Evolutionary conservation across 2,113 vertebrate species (phyloP), one percentile per base, ranked within the genome.

Genomic region (Gambusia affinis): DNA sequence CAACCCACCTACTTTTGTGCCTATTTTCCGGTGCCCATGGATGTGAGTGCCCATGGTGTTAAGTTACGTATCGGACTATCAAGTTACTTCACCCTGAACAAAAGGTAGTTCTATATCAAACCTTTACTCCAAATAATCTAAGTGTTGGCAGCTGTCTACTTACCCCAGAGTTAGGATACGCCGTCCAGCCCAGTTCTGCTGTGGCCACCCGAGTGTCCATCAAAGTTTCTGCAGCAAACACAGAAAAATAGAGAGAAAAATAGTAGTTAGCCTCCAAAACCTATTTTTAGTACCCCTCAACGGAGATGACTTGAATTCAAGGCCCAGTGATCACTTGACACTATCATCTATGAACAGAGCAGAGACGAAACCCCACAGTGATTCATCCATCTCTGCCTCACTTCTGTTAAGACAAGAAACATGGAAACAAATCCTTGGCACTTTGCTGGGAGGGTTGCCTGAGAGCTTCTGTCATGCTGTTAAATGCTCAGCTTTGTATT

Each of bases 151-250:
- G 33, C n/a, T 29, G 67, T 0, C 0, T 4, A 95, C 98, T 98
- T 90, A 99, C 98, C 96, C 98, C 98, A 4, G 97, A 97, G 27
- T 97, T 94, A 24, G 98, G 98, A 93, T 98, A 98, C 37, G 98
- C 97, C 0, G 97, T 99, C 98, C 98, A 99, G 76, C 98, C 98
- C 85, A 99, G 94, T 92, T 99, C 98, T 79, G 98, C 98, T 3
- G 98, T 99, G 28, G 98, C 98, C 10, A 97, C 98, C 86, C 98
- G 96, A 3, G 98, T 99, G 93, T 99, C 98, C 98, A 99, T 96
- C 92, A 99, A 82, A 0, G 97, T 99, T 93, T 99, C 98, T 99
- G 94, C 42, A 92, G 81, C 75, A 82, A 78, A 81, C 89, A 54
- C 85, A 91, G 74, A 87, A 85, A 68, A 85, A 37, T 28, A 12